These are phyloP conservation scores for Tryphoninae sp. DNA, from an alignment of 2,888 invertebrate genomes.

Conservation along the genomic window DNA sequence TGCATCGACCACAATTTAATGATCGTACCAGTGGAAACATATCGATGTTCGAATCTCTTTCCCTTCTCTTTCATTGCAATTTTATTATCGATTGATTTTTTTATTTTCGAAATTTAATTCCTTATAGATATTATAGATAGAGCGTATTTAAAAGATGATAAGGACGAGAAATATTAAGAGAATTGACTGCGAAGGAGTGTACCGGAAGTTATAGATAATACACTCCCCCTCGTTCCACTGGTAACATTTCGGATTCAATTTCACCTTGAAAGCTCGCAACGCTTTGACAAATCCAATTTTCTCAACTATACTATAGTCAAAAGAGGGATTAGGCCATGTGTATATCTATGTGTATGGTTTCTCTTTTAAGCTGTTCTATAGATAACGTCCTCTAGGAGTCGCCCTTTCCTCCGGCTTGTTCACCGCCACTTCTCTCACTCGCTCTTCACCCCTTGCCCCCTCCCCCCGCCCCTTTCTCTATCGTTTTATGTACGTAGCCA, in stretches of 20 bases:
- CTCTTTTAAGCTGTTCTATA: conserved; percentile 31
- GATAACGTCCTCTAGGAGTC: conserved; percentile 21
- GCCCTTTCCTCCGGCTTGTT: conserved; percentile 24
- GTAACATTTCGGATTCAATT: conserved; percentile 59
- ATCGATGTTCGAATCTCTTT: too few species aligned
- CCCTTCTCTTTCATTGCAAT: too few species aligned
- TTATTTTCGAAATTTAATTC: too few species aligned
- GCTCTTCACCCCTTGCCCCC: conserved; percentile 8
- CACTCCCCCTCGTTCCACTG: conserved; percentile 32
- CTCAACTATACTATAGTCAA: conserved; percentile 47
- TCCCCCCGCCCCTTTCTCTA: conserved; percentile 18
- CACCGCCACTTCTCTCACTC: conserved; percentile 4
- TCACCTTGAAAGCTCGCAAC: conserved; percentile 56
- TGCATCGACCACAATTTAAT: too few species aligned
- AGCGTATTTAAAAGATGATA: background rate
- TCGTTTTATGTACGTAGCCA: conserved; percentile 55
- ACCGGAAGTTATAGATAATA: conserved; percentile 44
- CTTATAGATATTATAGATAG: background rate
- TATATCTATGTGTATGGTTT: conserved; percentile 16
- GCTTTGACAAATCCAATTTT: conserved; percentile 62
- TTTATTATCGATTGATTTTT: too few species aligned
- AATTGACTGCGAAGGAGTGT: conserved; percentile 28
- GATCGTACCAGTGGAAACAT: too few species aligned
- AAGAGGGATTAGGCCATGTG: conserved; percentile 9
- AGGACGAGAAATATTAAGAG: background rate